Conservation (phyloP, 64 coral and sea anemone species). For the Stichodactyla helianthus region DNA sequence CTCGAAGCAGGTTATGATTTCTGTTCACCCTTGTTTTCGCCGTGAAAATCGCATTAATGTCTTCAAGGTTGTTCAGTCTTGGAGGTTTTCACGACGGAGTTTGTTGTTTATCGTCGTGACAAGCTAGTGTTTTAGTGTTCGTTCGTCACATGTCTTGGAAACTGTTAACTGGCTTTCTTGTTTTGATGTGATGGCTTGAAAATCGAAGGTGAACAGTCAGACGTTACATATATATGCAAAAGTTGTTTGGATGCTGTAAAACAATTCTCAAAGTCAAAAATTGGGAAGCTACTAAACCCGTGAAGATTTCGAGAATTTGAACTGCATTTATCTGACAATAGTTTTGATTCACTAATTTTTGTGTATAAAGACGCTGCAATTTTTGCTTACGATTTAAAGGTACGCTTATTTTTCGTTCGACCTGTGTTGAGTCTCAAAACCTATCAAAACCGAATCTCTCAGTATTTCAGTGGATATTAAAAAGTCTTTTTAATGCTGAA, state of each 20-base stretch:
- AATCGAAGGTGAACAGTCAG: slow-evolving; percentile 16
- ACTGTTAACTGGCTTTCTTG: slow-evolving; percentile 14
- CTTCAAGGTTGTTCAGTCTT: background rate
- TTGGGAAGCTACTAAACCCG: background rate
- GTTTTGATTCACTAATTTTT: background rate
- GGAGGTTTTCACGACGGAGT: background rate
- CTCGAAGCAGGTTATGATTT: background rate
- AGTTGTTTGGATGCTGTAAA: background rate
- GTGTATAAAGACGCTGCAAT: background rate
- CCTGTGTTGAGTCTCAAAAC: background rate
- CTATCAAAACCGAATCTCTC: background rate
- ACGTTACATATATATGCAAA: slow-evolving; percentile 3
- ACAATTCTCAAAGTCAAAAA: background rate
- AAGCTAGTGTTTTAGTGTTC: background rate
- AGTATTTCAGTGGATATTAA: background rate
- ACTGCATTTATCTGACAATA: background rate
- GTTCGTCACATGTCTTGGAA: slow-evolving; percentile 4
- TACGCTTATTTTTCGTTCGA: background rate
- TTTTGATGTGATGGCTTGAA: slow-evolving; percentile 16
- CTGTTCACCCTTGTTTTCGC: background rate
- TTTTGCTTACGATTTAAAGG: background rate
- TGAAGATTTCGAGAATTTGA: background rate
- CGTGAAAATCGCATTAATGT: background rate
- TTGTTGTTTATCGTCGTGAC: background rate
- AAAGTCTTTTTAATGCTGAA: background rate